These are phyloP conservation scores for Gavialis gangeticus DNA, from an alignment of 2,113 vertebrate genomes.

Conservation along the genomic window DNA sequence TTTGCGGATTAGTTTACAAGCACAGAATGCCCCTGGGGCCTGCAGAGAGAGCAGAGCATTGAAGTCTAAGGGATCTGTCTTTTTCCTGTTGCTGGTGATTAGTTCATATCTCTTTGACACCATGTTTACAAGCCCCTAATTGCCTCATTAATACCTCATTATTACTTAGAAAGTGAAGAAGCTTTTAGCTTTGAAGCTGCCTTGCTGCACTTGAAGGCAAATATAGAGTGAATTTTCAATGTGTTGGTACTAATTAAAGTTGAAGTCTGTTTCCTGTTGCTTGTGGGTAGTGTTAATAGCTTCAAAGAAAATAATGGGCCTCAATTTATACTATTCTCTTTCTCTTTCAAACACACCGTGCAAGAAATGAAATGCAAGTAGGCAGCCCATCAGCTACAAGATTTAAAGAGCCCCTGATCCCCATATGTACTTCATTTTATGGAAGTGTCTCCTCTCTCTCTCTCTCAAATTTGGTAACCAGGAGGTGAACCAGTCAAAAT, in stretches of 20 bases:
- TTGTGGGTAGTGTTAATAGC: conserved; percentile 72
- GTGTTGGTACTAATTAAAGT: conserved; percentile 74
- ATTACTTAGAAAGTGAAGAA: conserved; percentile 76
- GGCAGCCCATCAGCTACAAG: not conserved
- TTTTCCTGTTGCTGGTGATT: conserved; percentile 75
- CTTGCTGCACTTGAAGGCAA: conserved; percentile 70
- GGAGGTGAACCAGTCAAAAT: too few relatives aligned
- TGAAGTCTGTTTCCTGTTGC: conserved; percentile 78
- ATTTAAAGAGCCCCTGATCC: not conserved
- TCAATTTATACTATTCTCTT: conserved; percentile 43
- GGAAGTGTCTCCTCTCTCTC: too few relatives aligned
- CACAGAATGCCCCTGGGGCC: conserved; percentile 65
- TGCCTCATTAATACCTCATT: conserved; percentile 81
- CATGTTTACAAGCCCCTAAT: conserved; percentile 78
- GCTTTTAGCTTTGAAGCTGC: conserved; percentile 75
- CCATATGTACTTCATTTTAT: not conserved
- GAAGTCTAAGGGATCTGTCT: conserved; percentile 70
- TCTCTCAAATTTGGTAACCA: too few relatives aligned
- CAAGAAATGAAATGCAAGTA: not conserved
- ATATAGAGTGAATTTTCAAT: conserved; percentile 63
- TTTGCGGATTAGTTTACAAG: conserved; percentile 75
- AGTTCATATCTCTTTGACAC: conserved; percentile 78
- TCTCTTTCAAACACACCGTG: not conserved
- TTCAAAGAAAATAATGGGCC: conserved; percentile 66
- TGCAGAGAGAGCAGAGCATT: conserved; percentile 37